Evolutionary conservation across 2,113 vertebrate species (phyloP), one percentile per base, ranked within the genome.

Genomic region (Pholis gunnellus): DNA sequence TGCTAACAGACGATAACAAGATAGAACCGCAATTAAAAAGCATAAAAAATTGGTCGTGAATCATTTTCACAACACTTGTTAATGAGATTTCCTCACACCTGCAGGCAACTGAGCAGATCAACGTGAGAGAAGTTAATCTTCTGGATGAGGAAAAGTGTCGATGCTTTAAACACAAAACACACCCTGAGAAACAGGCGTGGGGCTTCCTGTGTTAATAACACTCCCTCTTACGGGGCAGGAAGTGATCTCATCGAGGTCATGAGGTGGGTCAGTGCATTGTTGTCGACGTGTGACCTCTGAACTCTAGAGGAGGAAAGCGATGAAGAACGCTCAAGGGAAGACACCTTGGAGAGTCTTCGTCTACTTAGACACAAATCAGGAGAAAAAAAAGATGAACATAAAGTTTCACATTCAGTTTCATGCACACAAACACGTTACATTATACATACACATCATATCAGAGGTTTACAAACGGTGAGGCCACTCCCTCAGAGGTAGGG

Each of bases 121-220:
- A 25, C 10, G n/a, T 25, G 52, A 56, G 52, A 56, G 52, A 56
- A 25, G 54, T 27, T 56, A 5, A 27, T 56, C 54, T 56, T 56
- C 10, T 56, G 17, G 13, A 25, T 11, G 44, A 46, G 15, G 44
- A 15, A 46, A 46, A 48, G 46, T 48, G 15, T 5, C 8, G 54
- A 56, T 0, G 59, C 59, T 18, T 15, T 9, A 9, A 7, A 65
- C 6, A 42, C 36, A 40, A 42, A 65, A 31, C 2, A 14, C 73
- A 29, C 46, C 81, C 68, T 31, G 44, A 18, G 54, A 77, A 25
- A 63, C 36, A 74, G 75, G 75, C 36, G 8, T 20, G 61, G 44
- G 52, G 57, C 79, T 88, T 88, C 79, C 83, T 88, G 79, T 77
- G 83, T 73, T 79, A 79, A 69, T 54, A 74, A 70, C 18, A 13